Base-by-base conservation (phyloP, 2,888 invertebrate species). In the Caenorhabditis angaria region DNA sequence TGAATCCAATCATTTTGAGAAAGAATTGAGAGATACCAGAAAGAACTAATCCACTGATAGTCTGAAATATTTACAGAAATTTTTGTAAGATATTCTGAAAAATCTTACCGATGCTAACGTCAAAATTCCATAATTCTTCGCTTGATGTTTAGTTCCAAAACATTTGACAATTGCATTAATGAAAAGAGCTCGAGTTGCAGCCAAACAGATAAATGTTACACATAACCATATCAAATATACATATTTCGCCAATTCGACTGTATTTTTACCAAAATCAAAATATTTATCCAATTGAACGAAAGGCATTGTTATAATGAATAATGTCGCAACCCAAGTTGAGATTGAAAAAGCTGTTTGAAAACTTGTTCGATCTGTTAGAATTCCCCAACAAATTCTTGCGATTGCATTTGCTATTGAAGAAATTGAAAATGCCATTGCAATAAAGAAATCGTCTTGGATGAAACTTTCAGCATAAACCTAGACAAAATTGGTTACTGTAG, bases 351-450 rank as follows among this genome's bases (percentile, higher is more conserved):
- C 61, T 18, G 88, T 88, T 83, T 88, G 88, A 78, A 88, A 89
- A 47, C 88, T 87, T 22, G 86, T 88, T 70, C 81, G 87, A 76
- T 90, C 90, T 60, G 88, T 88, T 25, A 89, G 35, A 27, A 82
- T 71, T 14, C 90, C 90, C 90, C 90, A 90, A 24, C 88, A 70
- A 10, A 90, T 88, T 35, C 90, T 78, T 2, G 89, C 89, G 4
- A 76, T 73, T 5, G 89, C 88, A 82, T 90, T 90, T 64, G 88
- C 89, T n/a, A 90, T 81, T 1, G 90, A 88, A 1, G 89, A 88
- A 24, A 89, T 70, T 0, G 89, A 88, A 24, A 90, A 90, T 4
- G 89, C 89, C 24, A 86, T 63, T 0, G 90, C 89, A 77, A 90
- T 83, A 71, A 89, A 90, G 55, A 87, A 86, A 76, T 90, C 90